These are phyloP conservation scores for Meteorus cinctellus DNA, from an alignment of 2,888 invertebrate species.

Conservation along the genomic window DNA sequence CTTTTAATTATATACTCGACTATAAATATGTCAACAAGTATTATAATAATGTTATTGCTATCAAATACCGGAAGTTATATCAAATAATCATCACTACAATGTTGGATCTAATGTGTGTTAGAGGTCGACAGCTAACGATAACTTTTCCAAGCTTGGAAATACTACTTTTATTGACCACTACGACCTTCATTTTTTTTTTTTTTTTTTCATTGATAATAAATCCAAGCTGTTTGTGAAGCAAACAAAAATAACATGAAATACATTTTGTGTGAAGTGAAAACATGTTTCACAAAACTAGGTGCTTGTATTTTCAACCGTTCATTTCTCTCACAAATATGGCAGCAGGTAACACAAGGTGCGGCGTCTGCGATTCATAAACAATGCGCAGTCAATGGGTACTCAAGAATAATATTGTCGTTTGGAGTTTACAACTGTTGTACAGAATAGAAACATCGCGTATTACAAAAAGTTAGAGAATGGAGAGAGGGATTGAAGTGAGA, in stretches of 20 bases:
- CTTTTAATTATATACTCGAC: not conserved
- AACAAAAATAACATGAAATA: not conserved
- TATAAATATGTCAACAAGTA: not conserved
- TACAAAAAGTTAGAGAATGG: conserved; percentile 17
- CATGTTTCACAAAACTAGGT: not conserved
- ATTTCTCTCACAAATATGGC: conserved; percentile 4
- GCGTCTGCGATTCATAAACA: conserved; percentile 50
- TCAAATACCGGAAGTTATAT: no score
- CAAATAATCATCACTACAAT: not conserved
- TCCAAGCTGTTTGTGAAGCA: not conserved
- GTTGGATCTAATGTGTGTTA: not conserved
- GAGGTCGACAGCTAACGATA: not conserved
- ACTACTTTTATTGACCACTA: not conserved
- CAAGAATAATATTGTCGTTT: conserved; percentile 50
- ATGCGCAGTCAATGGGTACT: conserved; percentile 50
- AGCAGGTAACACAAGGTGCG: conserved; percentile 36
- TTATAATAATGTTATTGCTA: no score
- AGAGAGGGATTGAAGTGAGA: not conserved
- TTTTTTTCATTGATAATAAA: not conserved
- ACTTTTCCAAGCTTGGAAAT: not conserved
- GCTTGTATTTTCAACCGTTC: not conserved
- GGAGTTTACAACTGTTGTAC: conserved; percentile 48
- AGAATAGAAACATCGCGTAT: not conserved
- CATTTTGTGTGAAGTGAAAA: not conserved
- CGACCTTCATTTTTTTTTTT: not conserved